phyloP scores from a whole-genome alignment of 2,888 invertebrate species.

The Julus scandinavius region DNA sequence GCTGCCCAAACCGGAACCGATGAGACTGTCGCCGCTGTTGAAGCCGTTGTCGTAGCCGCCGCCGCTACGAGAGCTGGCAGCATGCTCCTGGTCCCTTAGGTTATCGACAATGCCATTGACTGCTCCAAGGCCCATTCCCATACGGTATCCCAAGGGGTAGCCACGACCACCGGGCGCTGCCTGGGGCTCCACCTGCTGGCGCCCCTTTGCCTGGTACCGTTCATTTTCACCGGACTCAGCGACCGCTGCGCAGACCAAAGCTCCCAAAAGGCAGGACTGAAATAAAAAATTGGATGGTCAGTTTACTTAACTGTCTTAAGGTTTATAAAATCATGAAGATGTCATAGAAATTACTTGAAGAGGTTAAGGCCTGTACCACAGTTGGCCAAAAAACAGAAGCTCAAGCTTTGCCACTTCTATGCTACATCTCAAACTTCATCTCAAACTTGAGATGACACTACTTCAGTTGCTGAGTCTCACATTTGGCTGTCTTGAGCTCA shows the following conservation, averaged over 20 bases:
- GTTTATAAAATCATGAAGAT: no score
- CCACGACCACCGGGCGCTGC: background rate
- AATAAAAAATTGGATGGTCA: background rate
- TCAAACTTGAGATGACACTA: no score
- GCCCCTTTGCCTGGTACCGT: background rate
- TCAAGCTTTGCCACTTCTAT: no score
- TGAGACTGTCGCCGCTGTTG: constrained; percentile 22
- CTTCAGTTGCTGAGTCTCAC: no score
- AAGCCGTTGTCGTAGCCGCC: constrained; percentile 36
- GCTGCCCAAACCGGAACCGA: constrained; percentile 36
- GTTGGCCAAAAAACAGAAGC: no score
- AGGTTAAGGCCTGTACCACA: no score
- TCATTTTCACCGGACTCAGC: background rate
- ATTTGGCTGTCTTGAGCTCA: no score
- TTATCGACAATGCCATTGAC: constrained; percentile 26
- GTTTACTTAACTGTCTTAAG: no score
- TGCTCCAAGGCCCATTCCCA: constrained; percentile 36
- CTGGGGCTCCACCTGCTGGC: background rate
- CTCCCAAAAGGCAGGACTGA: constrained; percentile 32
- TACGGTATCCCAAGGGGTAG: background rate
- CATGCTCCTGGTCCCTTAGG: background rate
- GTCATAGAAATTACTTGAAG: no score
- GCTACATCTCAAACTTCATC: no score
- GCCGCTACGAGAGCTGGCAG: constrained; percentile 39
- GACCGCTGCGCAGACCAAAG: background rate